A percentile compares a stretch with the other conserved stretches of the same genome.
Conservation (phyloP, 2,113 vertebrate genomes). For the Calidris pugnax region DNA sequence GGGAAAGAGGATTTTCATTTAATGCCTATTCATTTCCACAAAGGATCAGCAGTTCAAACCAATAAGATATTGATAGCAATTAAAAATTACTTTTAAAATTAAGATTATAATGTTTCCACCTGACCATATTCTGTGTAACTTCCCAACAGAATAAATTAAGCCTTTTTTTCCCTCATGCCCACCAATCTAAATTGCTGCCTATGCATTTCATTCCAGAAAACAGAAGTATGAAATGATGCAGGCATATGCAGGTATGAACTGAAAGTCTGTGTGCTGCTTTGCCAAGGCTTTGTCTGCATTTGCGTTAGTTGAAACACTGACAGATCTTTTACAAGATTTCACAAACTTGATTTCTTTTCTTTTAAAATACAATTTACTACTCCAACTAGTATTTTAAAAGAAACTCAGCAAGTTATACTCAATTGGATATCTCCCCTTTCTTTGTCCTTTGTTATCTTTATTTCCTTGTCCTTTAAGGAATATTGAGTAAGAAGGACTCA, state of each 20-base stretch:
- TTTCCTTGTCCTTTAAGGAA: neutral
- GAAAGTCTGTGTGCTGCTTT: neutral
- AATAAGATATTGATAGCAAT: neutral
- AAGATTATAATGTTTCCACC: neutral
- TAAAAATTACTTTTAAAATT: neutral
- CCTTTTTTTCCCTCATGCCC: neutral
- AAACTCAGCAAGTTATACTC: neutral
- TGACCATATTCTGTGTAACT: neutral
- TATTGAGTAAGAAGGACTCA: neutral
- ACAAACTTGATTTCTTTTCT: too few relatives aligned
- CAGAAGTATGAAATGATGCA: neutral
- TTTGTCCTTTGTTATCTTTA: neutral
- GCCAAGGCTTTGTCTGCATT: neutral
- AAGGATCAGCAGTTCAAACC: neutral
- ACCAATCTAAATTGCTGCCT: neutral
- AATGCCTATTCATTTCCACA: neutral
- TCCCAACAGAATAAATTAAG: neutral
- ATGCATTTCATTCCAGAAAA: neutral
- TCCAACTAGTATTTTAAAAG: neutral
- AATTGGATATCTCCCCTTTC: neutral
- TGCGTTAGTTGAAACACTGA: neutral
- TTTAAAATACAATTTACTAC: neutral
- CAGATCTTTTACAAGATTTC: neutral
- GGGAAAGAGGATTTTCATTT: neutral
- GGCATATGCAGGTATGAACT: neutral